phyloP scores from a whole-genome alignment of 2,113 vertebrate species.

The Dicrurus megarhynchus region DNA sequence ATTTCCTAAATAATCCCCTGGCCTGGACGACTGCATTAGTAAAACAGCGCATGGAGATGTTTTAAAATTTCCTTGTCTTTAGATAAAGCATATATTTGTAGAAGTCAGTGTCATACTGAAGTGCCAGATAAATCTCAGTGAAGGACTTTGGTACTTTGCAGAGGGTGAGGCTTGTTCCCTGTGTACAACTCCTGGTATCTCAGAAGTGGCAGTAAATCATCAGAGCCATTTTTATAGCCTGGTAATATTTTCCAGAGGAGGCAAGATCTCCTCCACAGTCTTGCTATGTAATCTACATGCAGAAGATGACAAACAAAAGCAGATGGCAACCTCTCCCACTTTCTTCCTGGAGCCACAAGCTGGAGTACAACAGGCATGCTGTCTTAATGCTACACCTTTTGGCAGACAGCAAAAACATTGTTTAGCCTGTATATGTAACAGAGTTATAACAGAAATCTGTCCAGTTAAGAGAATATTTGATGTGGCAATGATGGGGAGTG shows the following conservation, averaged over 20 bases:
- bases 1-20: background rate
- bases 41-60: background rate
- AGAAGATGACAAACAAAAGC: background rate
- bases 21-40: background rate
- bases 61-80: background rate
- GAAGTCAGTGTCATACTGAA: background rate
- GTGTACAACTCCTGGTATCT: background rate
- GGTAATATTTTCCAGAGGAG: background rate
- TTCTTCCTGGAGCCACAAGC: background rate
- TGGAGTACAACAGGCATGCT: background rate
- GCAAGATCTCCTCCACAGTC: background rate
- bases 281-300: background rate
- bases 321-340: slow-evolving; percentile 7
- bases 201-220: background rate
- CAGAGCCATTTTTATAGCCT: background rate
- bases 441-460: background rate
- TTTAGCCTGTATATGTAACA: background rate
- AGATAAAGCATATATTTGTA: background rate
- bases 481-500: background rate
- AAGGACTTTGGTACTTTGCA: background rate
- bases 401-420: background rate
- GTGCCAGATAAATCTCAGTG: background rate
- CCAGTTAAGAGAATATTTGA: background rate
- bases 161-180: background rate
- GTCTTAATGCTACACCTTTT: background rate